Base-by-base conservation (phyloP, 2,797 vertebrate genomes). In the Hephaestus fuliginosus region DNA sequence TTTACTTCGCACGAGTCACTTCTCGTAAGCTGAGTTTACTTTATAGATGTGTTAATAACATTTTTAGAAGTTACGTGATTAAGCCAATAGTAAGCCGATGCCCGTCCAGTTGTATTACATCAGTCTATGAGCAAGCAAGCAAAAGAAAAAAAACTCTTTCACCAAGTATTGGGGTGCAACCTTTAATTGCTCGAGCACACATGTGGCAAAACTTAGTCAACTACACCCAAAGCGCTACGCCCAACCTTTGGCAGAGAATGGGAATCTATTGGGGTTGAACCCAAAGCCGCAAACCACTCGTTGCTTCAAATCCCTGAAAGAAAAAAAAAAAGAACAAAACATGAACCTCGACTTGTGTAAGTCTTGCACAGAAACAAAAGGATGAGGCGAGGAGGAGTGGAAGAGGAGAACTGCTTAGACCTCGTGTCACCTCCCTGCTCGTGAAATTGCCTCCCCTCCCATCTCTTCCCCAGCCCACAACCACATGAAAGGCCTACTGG, bases 401-500 rank as follows among this genome's bases (percentile, higher is more conserved):
- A 60, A 44, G 71, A 75, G 41, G 25, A 84, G 68, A 76, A 60
- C 30, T 43, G 70, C 66, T 76, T 4, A 58, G 73, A 74, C 62
- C 78, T 81, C 5, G 10, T 82, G 86, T 85, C 82, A 86, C 83
- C 83, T 90, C 82, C 78, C 83, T 76, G 83, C 87, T 86, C 67
- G 75, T 89, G 78, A 80, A 86, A 84, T n/a, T 39, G 78, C 83
- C 75, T 88, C 83, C 78, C 60, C 70, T 83, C 85, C 82, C 85
- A 56, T 76, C 74, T 48, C 67, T 53, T 78, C 76, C 66, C 49
- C 74, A 81, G 56, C 76, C 86, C 87, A 18, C 72, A 84, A 81
- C 93, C 92, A 94, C 93, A 91, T 94, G 67, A 94, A 94, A 93
- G 81, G 69, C 73, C 67, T 17, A 71, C 83, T 92, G 91, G 92